Evolutionary conservation across 2,113 vertebrate genomes (phyloP).

Genomic region (Chionodraco myersi): DNA sequence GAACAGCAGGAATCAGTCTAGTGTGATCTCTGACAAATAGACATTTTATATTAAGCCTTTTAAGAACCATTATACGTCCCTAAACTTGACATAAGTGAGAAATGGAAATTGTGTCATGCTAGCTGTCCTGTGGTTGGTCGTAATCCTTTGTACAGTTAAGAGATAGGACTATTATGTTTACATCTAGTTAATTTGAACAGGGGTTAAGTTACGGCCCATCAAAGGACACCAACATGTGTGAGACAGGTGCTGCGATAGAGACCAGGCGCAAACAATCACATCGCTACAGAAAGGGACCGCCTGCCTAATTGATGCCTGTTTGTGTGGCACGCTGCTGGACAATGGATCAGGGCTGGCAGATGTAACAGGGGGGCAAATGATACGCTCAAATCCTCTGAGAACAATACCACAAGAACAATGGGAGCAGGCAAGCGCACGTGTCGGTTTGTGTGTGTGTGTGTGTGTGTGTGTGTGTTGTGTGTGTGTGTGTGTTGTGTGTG

Average conservation of each 20-base stretch:
- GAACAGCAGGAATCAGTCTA: conserved; percentile 3
- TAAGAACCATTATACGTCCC: neutral
- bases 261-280: conserved; percentile 72
- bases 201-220: conserved; percentile 74
- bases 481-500: neutral
- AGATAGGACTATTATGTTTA: conserved; percentile 68
- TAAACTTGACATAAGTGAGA: neutral
- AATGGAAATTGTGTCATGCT: neutral
- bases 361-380: conserved; percentile 62
- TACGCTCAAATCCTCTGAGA: conserved; percentile 66
- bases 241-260: conserved; percentile 80
- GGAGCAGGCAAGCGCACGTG: conserved; percentile 32
- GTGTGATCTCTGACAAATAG: neutral
- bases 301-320: conserved; percentile 79
- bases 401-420: conserved; percentile 73
- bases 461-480: conserved; percentile 27
- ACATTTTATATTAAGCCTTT: neutral
- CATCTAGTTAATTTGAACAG: conserved; percentile 62
- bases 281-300: conserved; percentile 67
- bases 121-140: neutral
- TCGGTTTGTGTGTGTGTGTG: conserved; percentile 21
- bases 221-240: conserved; percentile 76
- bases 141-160: conserved; percentile 21
- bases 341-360: conserved; percentile 78
- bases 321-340: conserved; percentile 72